A percentile compares a stretch with the other conserved stretches of the same genome.
Conservation (phyloP, 2,797 vertebrate species). For the Enteromius fasciolatus region DNA sequence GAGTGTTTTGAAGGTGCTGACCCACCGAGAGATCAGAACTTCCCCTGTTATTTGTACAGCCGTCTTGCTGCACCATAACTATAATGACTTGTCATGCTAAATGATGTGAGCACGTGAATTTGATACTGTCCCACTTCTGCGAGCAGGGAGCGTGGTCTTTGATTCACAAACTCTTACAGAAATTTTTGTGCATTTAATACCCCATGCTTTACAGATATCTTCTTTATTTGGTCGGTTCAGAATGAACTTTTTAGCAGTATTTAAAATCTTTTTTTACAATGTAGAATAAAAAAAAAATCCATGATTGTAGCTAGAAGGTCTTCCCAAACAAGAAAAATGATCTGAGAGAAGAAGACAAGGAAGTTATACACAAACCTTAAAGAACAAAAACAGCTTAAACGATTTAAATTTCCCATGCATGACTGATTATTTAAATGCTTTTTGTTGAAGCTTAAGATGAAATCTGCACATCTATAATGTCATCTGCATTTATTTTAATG, state of each 20-base stretch:
- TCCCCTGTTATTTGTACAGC: slow-evolving; percentile 53
- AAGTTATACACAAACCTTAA: not conserved
- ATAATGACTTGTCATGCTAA: slow-evolving; percentile 52
- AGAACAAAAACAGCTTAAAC: slow-evolving; percentile 9
- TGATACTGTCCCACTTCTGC: slow-evolving; percentile 23
- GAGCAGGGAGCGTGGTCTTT: slow-evolving; percentile 17
- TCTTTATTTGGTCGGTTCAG: not conserved
- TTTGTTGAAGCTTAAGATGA: not conserved
- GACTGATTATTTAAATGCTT: not conserved
- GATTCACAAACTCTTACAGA: slow-evolving; percentile 30
- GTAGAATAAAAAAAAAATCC: not conserved
- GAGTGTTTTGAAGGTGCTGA: slow-evolving; percentile 46
- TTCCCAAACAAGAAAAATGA: not conserved
- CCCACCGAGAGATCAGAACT: slow-evolving; percentile 47
- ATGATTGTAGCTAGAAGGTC: not conserved
- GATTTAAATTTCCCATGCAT: not conserved
- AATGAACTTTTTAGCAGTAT: not conserved
- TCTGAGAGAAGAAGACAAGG: not conserved
- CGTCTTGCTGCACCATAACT: slow-evolving; percentile 26
- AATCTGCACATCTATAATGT: not conserved
- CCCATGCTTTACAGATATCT: not conserved
- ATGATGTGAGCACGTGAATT: slow-evolving; percentile 38
- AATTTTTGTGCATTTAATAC: slow-evolving; percentile 24
- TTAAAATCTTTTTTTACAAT: not conserved
- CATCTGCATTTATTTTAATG: slow-evolving; percentile 19